Evolutionary conservation across 2,888 invertebrate species (phyloP), one percentile per base, ranked within the genome.

Genomic region (Microchrysa polita): DNA sequence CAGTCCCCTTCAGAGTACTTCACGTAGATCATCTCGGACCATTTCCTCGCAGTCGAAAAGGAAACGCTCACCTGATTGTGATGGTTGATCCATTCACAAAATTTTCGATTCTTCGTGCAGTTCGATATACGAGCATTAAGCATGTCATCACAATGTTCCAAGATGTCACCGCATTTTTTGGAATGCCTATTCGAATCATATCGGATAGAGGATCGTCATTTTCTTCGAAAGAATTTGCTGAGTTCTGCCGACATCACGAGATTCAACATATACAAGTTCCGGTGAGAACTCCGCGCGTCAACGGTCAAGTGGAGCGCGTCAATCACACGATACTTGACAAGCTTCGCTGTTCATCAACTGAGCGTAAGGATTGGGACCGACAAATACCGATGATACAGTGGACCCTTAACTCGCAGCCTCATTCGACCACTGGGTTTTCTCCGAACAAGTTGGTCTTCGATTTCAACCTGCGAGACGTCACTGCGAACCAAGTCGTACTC

Each of bases 1-100:
- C 74, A 77, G 9, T 55, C 79, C 78, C 0, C 76, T 78, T 20
- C 53, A 57, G 1, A 72, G 69, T 23, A 76, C 67, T 5, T 52
- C 44, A 12, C 52, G 14, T 12, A n/a, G n/a, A n/a, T n/a, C n/a
- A n/a, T n/a, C n/a, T n/a, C n/a, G n/a, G n/a, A n/a, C n/a, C n/a
- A n/a, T n/a, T n/a, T n/a, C n/a, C n/a, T n/a, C n/a, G n/a, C n/a
- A n/a, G n/a, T n/a, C n/a, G n/a, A n/a, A n/a, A n/a, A n/a, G 74
- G 76, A 14, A 60, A 76, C 48, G 42, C 40, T 22, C 55, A 76
- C 53, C 27, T 78, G 5, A 63, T 78, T 2, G 76, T 65, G 12
- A 27, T 73, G 1, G 52, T 76, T 23, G 77, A 77, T n/a, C n/a
- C n/a, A n/a, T n/a, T n/a, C n/a, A n/a, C n/a, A n/a, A n/a, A n/a